Conservation (phyloP, 1,140 invertebrate genomes). For the Heterodera schachtii region DNA sequence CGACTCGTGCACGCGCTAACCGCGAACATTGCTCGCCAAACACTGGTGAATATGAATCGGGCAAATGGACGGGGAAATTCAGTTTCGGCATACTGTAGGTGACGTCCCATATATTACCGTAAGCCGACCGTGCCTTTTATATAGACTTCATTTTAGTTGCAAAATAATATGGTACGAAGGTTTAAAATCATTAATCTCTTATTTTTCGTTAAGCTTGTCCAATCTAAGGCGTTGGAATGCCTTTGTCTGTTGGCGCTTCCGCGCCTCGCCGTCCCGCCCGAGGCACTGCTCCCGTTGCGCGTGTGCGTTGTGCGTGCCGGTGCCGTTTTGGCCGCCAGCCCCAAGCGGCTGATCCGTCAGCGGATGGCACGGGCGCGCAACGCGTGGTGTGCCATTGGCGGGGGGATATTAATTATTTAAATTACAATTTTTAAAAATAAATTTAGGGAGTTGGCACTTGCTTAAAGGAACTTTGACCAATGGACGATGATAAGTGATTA, state of each 20-base stretch:
- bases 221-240: background rate
- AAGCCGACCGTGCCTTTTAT: too few relatives aligned
- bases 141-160: too few relatives aligned
- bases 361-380: conserved; percentile 2
- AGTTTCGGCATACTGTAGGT: too few relatives aligned
- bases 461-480: background rate
- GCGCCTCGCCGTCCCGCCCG: background rate
- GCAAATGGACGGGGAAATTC: background rate
- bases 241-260: background rate
- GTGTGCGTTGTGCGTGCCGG: background rate
- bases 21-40: background rate
- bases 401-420: background rate
- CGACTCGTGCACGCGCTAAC: background rate
- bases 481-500: too few relatives aligned
- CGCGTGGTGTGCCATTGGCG: background rate
- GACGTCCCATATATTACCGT: too few relatives aligned
- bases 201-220: background rate
- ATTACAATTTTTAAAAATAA: background rate
- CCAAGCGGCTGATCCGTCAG: conserved; percentile 13
- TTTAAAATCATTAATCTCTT: too few relatives aligned
- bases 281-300: conserved; percentile 1
- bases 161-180: too few relatives aligned
- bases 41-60: background rate
- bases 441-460: conserved; percentile 3
- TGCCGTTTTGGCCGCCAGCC: background rate